Conservation (phyloP, 2,888 invertebrate species). For the Linhomoeus sp. region DNA sequence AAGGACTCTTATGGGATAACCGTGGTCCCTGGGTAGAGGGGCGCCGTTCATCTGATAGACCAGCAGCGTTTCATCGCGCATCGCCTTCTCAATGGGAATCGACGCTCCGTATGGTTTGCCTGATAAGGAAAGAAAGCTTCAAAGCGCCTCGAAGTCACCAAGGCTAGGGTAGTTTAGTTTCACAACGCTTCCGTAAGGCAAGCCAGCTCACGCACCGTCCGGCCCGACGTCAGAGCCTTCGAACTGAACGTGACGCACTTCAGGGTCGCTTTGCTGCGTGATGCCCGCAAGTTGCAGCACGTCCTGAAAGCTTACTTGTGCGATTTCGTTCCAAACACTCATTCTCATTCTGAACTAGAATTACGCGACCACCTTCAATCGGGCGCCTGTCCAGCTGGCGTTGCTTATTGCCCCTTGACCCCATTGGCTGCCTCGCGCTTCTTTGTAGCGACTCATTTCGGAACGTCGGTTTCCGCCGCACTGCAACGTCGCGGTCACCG, state of each 20-base stretch:
- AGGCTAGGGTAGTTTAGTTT: too few relatives aligned
- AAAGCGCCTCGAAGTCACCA: too few relatives aligned
- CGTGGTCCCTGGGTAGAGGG: constrained; percentile 67
- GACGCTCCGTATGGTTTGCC: not conserved
- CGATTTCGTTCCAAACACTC: too few relatives aligned
- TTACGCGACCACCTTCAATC: constrained; percentile 32
- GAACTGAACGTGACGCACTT: not conserved
- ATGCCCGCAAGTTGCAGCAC: not conserved
- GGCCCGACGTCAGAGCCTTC: not conserved
- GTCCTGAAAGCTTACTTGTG: not conserved
- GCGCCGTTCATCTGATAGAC: constrained; percentile 89
- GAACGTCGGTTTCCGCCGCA: constrained; percentile 87
- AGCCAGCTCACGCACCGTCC: too few relatives aligned
- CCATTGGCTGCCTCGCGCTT: constrained; percentile 39
- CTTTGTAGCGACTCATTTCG: constrained; percentile 46
- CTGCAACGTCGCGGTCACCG: constrained; percentile 63
- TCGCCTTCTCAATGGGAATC: constrained; percentile 33
- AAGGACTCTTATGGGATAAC: constrained; percentile 62
- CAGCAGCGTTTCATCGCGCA: constrained; percentile 58
- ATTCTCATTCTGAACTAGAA: too few relatives aligned
- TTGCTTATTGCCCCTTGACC: constrained; percentile 70
- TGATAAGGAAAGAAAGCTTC: too few relatives aligned
- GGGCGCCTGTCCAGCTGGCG: constrained; percentile 65
- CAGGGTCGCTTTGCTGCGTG: too few relatives aligned
- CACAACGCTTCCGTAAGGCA: too few relatives aligned